Evolutionary conservation across 2,888 invertebrate genomes (phyloP).

Genomic region (Embidobia sp.): DNA sequence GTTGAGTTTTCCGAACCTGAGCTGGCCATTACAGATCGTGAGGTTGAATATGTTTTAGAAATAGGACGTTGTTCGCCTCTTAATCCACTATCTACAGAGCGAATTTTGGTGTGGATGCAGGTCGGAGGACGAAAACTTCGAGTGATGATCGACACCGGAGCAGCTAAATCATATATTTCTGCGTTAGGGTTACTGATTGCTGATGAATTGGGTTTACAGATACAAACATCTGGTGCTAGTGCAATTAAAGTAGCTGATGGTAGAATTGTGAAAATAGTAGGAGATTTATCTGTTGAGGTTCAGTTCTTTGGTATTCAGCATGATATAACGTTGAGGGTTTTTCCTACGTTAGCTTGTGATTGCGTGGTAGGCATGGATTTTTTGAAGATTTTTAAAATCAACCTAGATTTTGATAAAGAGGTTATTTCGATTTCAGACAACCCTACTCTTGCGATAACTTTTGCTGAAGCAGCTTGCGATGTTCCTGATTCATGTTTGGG

Average conservation of each 20-base stretch:
- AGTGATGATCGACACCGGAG: too few relatives aligned
- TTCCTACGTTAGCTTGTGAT: background rate
- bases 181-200: too few relatives aligned
- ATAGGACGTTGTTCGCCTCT: too few relatives aligned
- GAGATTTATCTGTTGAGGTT: background rate
- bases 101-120: too few relatives aligned
- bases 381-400: background rate
- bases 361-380: slow-evolving; percentile 5
- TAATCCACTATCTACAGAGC: too few relatives aligned
- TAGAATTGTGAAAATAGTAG: background rate
- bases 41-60: too few relatives aligned
- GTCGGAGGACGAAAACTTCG: too few relatives aligned
- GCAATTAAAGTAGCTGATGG: slow-evolving; percentile 6
- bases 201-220: too few relatives aligned
- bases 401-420: background rate
- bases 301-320: background rate
- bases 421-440: background rate
- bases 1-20: too few relatives aligned
- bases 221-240: too few relatives aligned
- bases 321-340: background rate
- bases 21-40: too few relatives aligned
- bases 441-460: background rate
- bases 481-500: background rate
- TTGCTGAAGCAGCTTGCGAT: background rate
- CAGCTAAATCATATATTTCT: too few relatives aligned